These are phyloP conservation scores for Hycleus phaleratus DNA, from an alignment of 1,140 invertebrate species.

Conservation along the genomic window DNA sequence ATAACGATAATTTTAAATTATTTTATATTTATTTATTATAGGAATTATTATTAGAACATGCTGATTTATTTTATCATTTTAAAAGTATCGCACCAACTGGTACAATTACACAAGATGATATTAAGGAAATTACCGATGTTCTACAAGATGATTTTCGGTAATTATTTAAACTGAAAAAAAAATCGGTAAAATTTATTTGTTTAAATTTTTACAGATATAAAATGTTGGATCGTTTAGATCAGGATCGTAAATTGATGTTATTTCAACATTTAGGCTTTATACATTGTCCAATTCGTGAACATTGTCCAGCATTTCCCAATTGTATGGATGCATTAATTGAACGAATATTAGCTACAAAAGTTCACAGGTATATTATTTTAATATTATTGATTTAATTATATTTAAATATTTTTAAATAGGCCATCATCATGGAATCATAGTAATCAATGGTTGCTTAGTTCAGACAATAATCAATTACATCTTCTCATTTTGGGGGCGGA, in stretches of 20 bases:
- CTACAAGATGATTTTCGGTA: conserved; percentile 85
- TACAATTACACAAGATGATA: conserved; percentile 88
- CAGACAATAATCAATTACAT: conserved; percentile 64
- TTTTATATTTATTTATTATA: conserved; percentile 36
- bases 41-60: conserved; percentile 88
- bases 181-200: too few species aligned
- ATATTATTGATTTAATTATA: not conserved
- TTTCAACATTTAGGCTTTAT: conserved; percentile 94
- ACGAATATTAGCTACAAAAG: conserved; percentile 62
- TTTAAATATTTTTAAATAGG: conserved; percentile 38
- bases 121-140: conserved; percentile 87
- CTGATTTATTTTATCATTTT: conserved; percentile 90
- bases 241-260: conserved; percentile 88
- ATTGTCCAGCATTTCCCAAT: conserved; percentile 83
- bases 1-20: not conserved
- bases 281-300: conserved; percentile 88
- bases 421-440: conserved; percentile 60
- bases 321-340: conserved; percentile 85
- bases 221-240: conserved; percentile 84
- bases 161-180: conserved; percentile 6
- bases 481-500: conserved; percentile 67
- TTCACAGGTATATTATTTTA: conserved; percentile 48
- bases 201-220: conserved; percentile 61
- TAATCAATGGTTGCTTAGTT: conserved; percentile 56
- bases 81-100: conserved; percentile 82